Conservation (phyloP, 1,140 invertebrate species). For the Chironomus tepperi region DNA sequence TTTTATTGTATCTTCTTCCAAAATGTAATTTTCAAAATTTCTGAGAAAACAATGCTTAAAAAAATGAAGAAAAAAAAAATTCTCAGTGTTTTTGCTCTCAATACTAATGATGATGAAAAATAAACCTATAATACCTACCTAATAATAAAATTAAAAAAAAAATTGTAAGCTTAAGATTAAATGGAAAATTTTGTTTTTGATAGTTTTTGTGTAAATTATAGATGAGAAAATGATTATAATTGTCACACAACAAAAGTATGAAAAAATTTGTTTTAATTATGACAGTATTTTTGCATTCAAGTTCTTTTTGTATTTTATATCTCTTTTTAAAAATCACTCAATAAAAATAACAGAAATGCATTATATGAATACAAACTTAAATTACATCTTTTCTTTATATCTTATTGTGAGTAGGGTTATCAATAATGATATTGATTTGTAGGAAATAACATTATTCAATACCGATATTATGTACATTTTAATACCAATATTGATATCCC, state of each 20-base stretch:
- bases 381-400: too few relatives aligned
- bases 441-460: too few relatives aligned
- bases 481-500: too few relatives aligned
- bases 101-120: background rate
- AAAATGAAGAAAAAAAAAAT: background rate
- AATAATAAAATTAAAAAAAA: background rate
- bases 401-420: too few relatives aligned
- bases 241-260: background rate
- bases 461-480: too few relatives aligned
- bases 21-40: conserved; percentile 1
- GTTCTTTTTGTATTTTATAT: too few relatives aligned
- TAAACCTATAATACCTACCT: too few relatives aligned
- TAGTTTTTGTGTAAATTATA: background rate
- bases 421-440: too few relatives aligned
- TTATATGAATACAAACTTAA: too few relatives aligned
- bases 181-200: background rate
- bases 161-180: background rate
- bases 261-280: background rate
- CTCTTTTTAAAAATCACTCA: too few relatives aligned
- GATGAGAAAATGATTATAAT: background rate
- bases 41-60: background rate
- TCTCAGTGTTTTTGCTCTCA: conserved; percentile 6
- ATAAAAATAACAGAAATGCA: too few relatives aligned
- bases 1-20: background rate
- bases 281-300: background rate